Evolutionary conservation across 2,888 invertebrate species (phyloP), one percentile per base, ranked within the genome.

Genomic region (Idaea straminata): DNA sequence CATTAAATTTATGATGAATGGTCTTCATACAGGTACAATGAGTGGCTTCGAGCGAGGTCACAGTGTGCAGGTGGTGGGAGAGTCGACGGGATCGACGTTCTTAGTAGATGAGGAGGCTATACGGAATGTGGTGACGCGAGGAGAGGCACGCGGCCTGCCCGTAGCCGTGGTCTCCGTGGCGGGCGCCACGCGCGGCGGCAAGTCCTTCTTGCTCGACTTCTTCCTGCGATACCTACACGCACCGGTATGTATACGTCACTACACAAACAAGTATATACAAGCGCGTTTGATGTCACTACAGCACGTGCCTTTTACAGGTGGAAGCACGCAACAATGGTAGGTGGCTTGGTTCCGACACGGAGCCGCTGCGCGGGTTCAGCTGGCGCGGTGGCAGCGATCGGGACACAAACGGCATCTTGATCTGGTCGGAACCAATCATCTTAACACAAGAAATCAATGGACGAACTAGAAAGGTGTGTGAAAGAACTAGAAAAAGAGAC

Each of bases 361-460:
- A 69, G 36, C 97, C 97, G 0, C 87, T 98, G 66, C 94, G 95
- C 58, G 98, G 98, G 0, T 98, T 98, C 86, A 96, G 97, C 35
- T 98, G 98, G 98, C 94, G 97, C 76, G 98, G 98, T 4, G 98
- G 98, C 7, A 96, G 96, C 2, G 97, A 98, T 83, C 93, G 98
- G 66, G 97, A 98, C 81, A 98, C 98, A 15, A 97, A 98, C 4
- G 98, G 98, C 38, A 98, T 99, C 73, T 91, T 98, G 36, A 95
- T 99, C 98, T 75, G 74, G 98, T 97, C 97, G 35, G 96, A 98
- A 82, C 96, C 98, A 59, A 97, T 97, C 85, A 88, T 96, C 65
- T 94, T 95, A 60, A 95, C 95, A 15, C 66, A 63, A n/a, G 47
- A 70, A n/a, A 57, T 63, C 25, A 59, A 70, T 38, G 69, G 71